These are phyloP conservation scores for Pycnonotus jocosus DNA, from an alignment of 2,113 vertebrate genomes.

Conservation along the genomic window DNA sequence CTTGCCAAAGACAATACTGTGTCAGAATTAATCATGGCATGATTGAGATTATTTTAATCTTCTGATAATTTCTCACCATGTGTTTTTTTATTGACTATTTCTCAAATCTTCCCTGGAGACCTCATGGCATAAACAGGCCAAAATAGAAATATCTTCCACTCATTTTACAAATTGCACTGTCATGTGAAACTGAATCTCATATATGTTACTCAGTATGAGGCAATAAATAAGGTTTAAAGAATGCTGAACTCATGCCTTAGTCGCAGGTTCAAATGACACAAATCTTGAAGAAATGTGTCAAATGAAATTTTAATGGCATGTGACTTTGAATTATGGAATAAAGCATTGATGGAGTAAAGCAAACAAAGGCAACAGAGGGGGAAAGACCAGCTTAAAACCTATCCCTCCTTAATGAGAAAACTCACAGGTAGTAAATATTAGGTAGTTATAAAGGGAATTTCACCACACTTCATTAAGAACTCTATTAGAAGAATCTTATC, in stretches of 20 bases:
- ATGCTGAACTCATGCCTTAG: neutral
- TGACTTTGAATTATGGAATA: neutral
- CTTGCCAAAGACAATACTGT: neutral
- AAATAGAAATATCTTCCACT: neutral
- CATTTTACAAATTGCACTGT: neutral
- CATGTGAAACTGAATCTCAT: neutral
- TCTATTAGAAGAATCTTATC: neutral
- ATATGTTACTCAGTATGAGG: neutral
- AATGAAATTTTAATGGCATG: neutral
- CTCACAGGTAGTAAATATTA: neutral
- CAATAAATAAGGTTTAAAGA: neutral
- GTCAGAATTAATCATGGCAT: neutral
- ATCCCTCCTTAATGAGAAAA: fast-evolving
- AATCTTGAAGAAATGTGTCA: neutral
- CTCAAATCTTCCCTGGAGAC: neutral
- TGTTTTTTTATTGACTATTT: neutral
- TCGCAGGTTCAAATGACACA: neutral
- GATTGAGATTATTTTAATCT: neutral
- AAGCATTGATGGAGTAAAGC: neutral
- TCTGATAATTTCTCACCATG: neutral
- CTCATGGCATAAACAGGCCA: neutral
- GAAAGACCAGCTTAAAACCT: fast-evolving
- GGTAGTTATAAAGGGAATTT: neutral
- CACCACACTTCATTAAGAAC: neutral
- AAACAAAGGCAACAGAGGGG: neutral